Base-by-base conservation (phyloP, 2,888 invertebrate genomes). In the Harpalus rubripes region DNA sequence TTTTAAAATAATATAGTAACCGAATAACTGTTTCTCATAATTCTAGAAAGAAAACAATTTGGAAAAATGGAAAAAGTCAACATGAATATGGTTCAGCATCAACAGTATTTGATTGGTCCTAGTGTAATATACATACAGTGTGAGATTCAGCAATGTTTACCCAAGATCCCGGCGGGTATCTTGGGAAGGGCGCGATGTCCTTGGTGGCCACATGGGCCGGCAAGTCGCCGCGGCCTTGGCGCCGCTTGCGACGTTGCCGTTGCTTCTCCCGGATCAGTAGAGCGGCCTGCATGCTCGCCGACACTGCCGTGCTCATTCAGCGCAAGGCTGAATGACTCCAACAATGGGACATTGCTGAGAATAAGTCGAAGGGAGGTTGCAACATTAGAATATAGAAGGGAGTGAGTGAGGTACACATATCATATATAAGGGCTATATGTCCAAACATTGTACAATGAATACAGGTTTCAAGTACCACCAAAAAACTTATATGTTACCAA, bases 251-350 rank as follows among this genome's bases (percentile, higher is more conserved):
- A 90, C 95, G 93, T 92, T 96, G 95, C 93, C 96, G 95, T 94
- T 96, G 96, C 94, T 96, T 96, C 92, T 96, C 94, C 94, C 96
- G 95, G 93, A 97, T 95, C 94, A 96, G 96, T 93, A 97, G 95
- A 93, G 97, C 97, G 94, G 97, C 97, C 95, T 97, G 97, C 96
- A 97, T 97, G 91, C 95, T 95, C 93, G 94, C 95, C 92, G 91
- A 90, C 85, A 90, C 91, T 87, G 91, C 91, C 89, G 91, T 91
- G 90, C 91, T 91, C 91, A 91, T 91, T 88, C 90, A 90, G 89
- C 86, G 58, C 59, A 52, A 12, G 44, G 44, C 44, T 4, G 12
- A 12, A 8, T 52, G 44, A 12, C 44, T 12, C 76, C 44, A 63
- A 32, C 32, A 32, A 32, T 32, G 32, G 41, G 52, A 18, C 18